Evolutionary conservation across 2,113 vertebrate species (phyloP), one percentile per base, ranked within the genome.

Genomic region (Pristiophorus japonicus): DNA sequence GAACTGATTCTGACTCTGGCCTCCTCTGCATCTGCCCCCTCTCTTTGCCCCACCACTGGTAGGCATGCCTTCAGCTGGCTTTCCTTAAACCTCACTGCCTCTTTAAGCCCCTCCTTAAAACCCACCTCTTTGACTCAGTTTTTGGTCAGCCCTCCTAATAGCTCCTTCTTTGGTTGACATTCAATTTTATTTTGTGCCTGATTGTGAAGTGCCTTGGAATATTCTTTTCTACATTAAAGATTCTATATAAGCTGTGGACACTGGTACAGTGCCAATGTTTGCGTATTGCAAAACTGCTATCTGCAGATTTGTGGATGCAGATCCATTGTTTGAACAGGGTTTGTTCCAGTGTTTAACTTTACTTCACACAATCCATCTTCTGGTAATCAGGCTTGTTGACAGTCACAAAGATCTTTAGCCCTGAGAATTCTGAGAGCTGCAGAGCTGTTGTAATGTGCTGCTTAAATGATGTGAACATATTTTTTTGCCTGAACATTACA

Each of bases 331-430:
- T 92, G 88, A 38, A 63, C 34, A n/a, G 59, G 88, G 62, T 65
- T 63, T n/a, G 62, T 62, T 63, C 59, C 59, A 65, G 34, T 92
- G 6, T 18, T 92, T 92, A 62, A 90, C 34, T 92, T 92, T 65
- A 92, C 59, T 92, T 92, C n/a, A 92, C 88, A 63, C 59, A 92
- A 92, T 63, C 88, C n/a, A 63, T 92, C 59, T 92, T 92, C 88
- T 59, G n/a, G 88, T 92, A 63, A 91, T 38, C 88, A 92, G 88
- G 34, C 88, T 92, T 92, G 59, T 92, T 92, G 88, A 42, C 88
- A 92, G 59, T 65, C 38, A 16, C 88, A 92, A 92, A 63, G n/a
- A 65, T 20, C 59, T 92, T 92, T 63, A 65, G 88, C 88, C 88
- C 38, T 92, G 88, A 62, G 59, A 92, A 62, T 38, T 92, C 34